phyloP scores from a whole-genome alignment of 2,888 invertebrate genomes.

The Diarsia rubi region DNA sequence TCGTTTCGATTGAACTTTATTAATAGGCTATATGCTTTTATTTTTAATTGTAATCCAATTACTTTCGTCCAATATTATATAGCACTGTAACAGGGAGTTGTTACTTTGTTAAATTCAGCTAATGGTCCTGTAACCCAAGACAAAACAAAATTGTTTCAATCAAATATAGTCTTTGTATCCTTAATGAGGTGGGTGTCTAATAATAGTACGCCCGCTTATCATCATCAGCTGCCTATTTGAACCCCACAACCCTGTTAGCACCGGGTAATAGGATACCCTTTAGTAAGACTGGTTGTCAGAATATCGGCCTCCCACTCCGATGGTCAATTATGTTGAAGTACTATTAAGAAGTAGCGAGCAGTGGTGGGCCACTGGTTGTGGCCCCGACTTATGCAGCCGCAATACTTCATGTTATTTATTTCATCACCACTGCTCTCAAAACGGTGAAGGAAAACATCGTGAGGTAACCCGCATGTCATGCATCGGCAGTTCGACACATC shows the following conservation, averaged over 20 bases:
- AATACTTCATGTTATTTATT: too few species aligned
- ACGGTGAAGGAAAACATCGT: too few species aligned
- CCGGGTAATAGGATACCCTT: too few species aligned
- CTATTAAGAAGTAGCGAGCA: too few species aligned
- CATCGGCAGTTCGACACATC: too few species aligned
- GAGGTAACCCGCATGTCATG: too few species aligned
- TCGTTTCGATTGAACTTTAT: background rate
- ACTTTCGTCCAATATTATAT: background rate
- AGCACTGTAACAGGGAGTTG: background rate
- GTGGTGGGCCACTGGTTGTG: too few species aligned
- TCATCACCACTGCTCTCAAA: too few species aligned
- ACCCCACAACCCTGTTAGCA: background rate
- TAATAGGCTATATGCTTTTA: conserved; percentile 7
- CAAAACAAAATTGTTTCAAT: conserved; percentile 6
- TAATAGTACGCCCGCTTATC: background rate
- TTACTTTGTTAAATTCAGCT: background rate
- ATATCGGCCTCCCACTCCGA: too few species aligned
- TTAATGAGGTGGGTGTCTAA: background rate
- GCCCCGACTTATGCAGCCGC: too few species aligned
- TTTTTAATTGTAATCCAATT: conserved; percentile 7
- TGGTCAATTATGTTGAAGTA: background rate
- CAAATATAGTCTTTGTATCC: background rate
- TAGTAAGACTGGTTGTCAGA: background rate
- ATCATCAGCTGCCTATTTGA: background rate
- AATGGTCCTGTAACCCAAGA: background rate